These are phyloP conservation scores for Onychostruthus taczanowskii DNA, from an alignment of 2,113 vertebrate genomes.

Conservation along the genomic window DNA sequence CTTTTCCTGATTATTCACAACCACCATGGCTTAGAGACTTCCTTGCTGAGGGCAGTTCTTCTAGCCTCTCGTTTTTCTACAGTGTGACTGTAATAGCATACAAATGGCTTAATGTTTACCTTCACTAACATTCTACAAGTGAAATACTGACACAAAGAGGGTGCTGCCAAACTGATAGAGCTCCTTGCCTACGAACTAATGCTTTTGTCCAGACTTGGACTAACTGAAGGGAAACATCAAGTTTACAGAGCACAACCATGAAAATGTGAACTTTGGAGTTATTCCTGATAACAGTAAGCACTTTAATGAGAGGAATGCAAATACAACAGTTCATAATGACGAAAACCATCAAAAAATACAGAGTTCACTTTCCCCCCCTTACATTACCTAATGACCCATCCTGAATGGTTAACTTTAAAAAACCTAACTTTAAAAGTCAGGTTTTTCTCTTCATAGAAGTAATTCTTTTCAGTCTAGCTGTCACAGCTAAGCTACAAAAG, in stretches of 20 bases:
- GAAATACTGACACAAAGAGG: background rate
- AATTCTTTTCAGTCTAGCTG: background rate
- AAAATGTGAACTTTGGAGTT: background rate
- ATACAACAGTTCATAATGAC: background rate
- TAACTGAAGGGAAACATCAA: background rate
- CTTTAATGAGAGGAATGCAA: background rate
- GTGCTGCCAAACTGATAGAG: background rate
- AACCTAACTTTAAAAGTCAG: background rate
- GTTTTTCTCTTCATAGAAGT: background rate
- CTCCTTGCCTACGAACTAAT: background rate
- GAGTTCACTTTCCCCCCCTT: background rate
- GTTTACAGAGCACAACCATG: background rate
- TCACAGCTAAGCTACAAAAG: background rate
- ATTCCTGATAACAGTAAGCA: background rate
- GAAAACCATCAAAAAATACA: background rate
- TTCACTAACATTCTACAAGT: background rate
- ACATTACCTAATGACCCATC: background rate
- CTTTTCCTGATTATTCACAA: background rate
- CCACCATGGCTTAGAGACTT: background rate
- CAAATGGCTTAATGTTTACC: background rate
- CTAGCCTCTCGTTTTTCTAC: background rate
- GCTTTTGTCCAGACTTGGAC: background rate
- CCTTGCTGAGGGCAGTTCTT: background rate
- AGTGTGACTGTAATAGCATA: rapidly evolving
- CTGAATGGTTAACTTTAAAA: too few species aligned